Conservation (phyloP, 2,888 invertebrate species). For the Trissonchulus sp. region DNA sequence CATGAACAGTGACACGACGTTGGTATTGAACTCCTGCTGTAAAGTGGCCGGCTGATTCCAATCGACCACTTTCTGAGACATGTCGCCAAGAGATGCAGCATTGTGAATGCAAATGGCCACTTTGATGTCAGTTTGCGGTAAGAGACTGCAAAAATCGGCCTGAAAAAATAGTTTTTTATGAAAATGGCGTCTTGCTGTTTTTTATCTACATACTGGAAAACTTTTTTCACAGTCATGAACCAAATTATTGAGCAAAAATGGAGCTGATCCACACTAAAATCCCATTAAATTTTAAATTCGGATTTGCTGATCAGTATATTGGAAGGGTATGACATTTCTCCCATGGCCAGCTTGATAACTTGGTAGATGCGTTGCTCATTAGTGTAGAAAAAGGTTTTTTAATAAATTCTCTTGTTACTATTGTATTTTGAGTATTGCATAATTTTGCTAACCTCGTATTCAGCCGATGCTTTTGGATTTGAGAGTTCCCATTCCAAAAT, state of each 20-base stretch:
- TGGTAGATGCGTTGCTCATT: too few species aligned
- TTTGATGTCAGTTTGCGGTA: background rate
- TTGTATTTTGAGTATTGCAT: background rate
- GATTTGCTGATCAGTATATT: too few species aligned
- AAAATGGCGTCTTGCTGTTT: too few species aligned
- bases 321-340: too few species aligned
- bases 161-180: too few species aligned
- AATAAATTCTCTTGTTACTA: background rate
- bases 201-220: too few species aligned
- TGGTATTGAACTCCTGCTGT: constrained; percentile 28
- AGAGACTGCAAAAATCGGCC: too few species aligned
- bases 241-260: too few species aligned
- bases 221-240: background rate
- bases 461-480: background rate
- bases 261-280: too few species aligned
- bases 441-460: background rate
- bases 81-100: constrained; percentile 28
- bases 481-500: background rate
- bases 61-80: constrained; percentile 27
- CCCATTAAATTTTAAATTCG: too few species aligned
- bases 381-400: too few species aligned
- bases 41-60: constrained; percentile 2
- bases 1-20: constrained; percentile 26
- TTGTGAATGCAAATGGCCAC: constrained; percentile 29
- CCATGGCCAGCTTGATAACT: too few species aligned